Base-by-base conservation (phyloP, 1,140 invertebrate species). In the Drosophila prosaltans region DNA sequence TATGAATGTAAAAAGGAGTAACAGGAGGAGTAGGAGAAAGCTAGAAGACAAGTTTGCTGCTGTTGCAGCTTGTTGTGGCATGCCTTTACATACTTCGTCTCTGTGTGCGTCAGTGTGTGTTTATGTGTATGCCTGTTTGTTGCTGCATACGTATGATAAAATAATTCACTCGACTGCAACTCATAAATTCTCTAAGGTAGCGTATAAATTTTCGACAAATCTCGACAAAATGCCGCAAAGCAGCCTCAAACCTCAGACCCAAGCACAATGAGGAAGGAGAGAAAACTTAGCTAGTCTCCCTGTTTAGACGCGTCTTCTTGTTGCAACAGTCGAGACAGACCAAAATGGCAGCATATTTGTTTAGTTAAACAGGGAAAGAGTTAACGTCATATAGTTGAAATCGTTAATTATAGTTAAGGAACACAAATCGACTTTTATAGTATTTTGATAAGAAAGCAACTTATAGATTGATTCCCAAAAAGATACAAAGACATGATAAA, bases 81-180 rank as follows among this genome's bases (percentile, higher is more conserved):
- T 80, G 83, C 67, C 63, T 67, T 69, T 69, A 74, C 71, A 80
- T 60, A 60, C 72, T 48, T 32, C 16, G 28, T 9, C 24, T n/a
- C 26, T 63, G 41, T 48, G 11, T 16, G 11, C 57, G 62, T 39
- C 26, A 43, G 45, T 48, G 65, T 65, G 28, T 65, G 60, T 65
- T 58, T 81, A 61, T 77, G 51, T 59, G 67, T 30, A 30, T 65
- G 69, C 76, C 43, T 62, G 64, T 62, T 68, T 89, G 80, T 76
- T 88, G 80, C 84, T 88, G 84, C 84, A 90, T 89, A 85, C 85
- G 85, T 89, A 84, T 89, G 85, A 89, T 89, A 89, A 89, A 89
- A 89, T 89, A 89, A 89, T 89, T 89, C 85, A 89, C 85, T 89
- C 85, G 78, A 90, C 81, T 85, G 85, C 85, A 90, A 89, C 85